Base-by-base conservation (phyloP, 2,113 vertebrate genomes). In the Phaethornis superciliosus region DNA sequence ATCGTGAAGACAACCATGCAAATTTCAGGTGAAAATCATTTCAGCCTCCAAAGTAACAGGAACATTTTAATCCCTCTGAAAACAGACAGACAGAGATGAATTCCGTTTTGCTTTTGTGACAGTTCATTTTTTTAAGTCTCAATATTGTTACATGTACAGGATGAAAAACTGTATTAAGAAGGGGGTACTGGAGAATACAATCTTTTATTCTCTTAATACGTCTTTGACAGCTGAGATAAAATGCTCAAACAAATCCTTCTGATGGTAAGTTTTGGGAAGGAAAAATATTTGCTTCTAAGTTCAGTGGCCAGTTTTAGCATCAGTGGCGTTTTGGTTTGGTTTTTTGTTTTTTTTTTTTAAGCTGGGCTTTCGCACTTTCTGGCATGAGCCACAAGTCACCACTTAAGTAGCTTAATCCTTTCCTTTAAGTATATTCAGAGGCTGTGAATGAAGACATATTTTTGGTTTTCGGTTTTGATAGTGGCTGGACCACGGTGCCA, bases 111-210 rank as follows among this genome's bases (percentile, higher is more conserved):
- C 79, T 80, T 81, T 79, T 81, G 70, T 88, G 90, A 83, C 88
- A 93, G 86, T 91, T 95, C 87, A 85, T 92, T 94, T 94, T 95
- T 93, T 95, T 28, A 76, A 60, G 52, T 88, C 91, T 94, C 89
- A 80, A 85, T 92, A 90, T 85, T 84, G 78, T 59, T 96, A 79
- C 63, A 89, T 0, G 40, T 60, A 93, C 83, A 75, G 85, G 68
- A 93, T 94, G 88, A 93, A 95, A 93, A 94, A 94, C 86, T 94
- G 27, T 94, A 90, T 90, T 76, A 89, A 96, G 83, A 76, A 95
- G 54, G 65, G 58, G 28, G 59, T 87, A 59, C 74, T 71, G 74
- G 62, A 83, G 60, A 92, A 92, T 87, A 58, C 76, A 85, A 85
- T 94, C 44, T 84, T 92, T 94, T 83, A 82, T 95, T 85, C 79